These are phyloP conservation scores for Agapostemon virescens DNA, from an alignment of 2,888 invertebrate genomes.

Conservation along the genomic window DNA sequence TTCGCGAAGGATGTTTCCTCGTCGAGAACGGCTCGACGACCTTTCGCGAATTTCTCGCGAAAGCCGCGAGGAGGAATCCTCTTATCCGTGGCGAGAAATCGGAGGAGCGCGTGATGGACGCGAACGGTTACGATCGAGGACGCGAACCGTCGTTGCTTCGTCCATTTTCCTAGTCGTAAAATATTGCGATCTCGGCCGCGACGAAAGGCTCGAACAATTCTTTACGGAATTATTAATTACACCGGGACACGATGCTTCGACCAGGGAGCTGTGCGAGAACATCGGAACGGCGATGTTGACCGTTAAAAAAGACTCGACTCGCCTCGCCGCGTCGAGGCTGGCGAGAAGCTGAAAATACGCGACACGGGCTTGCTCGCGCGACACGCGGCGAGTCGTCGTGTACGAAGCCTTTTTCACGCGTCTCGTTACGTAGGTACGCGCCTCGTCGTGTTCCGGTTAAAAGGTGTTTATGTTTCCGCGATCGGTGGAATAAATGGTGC, in stretches of 20 bases:
- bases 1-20: slow-evolving; percentile 49
- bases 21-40: slow-evolving; percentile 49
- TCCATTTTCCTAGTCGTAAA: background rate
- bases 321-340: background rate
- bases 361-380: slow-evolving; percentile 35
- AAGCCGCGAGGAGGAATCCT: slow-evolving; percentile 55
- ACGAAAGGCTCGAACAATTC: background rate
- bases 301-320: slow-evolving; percentile 36
- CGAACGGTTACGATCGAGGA: background rate
- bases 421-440: too few relatives aligned
- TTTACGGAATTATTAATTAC: slow-evolving; percentile 37
- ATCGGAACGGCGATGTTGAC: slow-evolving; percentile 2
- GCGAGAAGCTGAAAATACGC: slow-evolving; percentile 29
- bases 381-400: slow-evolving; percentile 22
- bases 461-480: slow-evolving; percentile 50
- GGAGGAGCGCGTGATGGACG: slow-evolving; percentile 1
- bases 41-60: slow-evolving; percentile 52
- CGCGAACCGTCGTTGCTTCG: background rate
- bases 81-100: slow-evolving; percentile 47
- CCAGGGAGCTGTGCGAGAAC: background rate
- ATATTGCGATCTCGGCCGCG: background rate
- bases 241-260: slow-evolving; percentile 15
- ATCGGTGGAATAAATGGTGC: slow-evolving; percentile 37
- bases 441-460: slow-evolving; percentile 20
- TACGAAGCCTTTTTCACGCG: background rate